Conservation (phyloP, 23 tunicate genomes). For the Botrylloides violaceus region DNA sequence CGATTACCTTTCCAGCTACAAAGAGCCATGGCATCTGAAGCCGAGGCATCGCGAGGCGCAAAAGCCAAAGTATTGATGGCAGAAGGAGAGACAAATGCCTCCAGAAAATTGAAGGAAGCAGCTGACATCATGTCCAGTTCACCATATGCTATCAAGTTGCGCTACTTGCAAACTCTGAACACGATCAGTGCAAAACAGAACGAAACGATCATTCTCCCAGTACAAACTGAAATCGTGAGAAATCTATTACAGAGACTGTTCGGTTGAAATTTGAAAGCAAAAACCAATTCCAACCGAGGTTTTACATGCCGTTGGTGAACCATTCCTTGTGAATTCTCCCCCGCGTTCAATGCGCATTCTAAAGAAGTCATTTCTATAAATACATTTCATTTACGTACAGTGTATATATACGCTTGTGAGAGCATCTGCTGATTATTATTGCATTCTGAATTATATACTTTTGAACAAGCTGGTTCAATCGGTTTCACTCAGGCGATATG, state of each 20-base stretch:
- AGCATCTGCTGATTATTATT: too few relatives aligned
- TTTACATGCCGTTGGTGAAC: too few relatives aligned
- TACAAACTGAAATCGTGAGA: constrained; percentile 50
- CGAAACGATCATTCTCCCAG: constrained; percentile 71
- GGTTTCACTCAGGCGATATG: too few relatives aligned
- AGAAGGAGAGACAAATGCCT: constrained; percentile 95
- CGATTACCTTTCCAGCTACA: constrained; percentile 68
- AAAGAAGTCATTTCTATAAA: too few relatives aligned
- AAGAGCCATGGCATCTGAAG: constrained; percentile 95
- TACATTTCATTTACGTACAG: too few relatives aligned
- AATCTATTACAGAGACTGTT: constrained; percentile 3
- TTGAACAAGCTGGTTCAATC: too few relatives aligned
- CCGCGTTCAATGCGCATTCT: too few relatives aligned
- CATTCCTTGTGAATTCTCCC: too few relatives aligned
- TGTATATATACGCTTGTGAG: too few relatives aligned
- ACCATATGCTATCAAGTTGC: constrained; percentile 75
- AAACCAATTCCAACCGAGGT: too few relatives aligned
- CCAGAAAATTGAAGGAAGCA: constrained; percentile 75
- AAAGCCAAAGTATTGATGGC: constrained; percentile 91
- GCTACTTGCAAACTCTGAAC: constrained; percentile 81
- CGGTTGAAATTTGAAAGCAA: not conserved
- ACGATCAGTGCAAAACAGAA: constrained; percentile 86
- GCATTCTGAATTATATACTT: too few relatives aligned
- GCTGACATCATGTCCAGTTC: constrained; percentile 73
- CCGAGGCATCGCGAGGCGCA: constrained; percentile 91